These are phyloP conservation scores for Lampris megalopsis DNA, from an alignment of 2,113 vertebrate species.

Conservation along the genomic window DNA sequence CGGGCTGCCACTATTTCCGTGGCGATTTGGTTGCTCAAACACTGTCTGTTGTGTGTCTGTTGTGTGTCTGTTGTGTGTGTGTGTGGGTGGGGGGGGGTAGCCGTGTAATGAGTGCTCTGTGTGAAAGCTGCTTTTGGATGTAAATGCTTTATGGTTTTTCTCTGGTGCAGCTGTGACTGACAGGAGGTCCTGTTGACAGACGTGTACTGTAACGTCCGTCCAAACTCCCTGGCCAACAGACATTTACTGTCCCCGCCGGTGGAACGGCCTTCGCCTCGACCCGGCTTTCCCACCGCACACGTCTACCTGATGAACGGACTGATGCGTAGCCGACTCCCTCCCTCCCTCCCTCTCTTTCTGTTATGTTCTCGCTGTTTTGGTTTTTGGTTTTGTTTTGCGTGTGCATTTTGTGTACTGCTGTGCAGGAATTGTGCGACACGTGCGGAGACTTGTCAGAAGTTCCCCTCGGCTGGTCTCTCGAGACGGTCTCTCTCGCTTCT, in stretches of 20 bases:
- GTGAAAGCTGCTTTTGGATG: not conserved
- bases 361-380: not conserved
- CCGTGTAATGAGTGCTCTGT: not conserved
- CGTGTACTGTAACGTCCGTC: not conserved
- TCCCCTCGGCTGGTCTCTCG: conserved; percentile 15
- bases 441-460: not conserved
- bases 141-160: not conserved
- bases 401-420: not conserved
- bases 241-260: not conserved
- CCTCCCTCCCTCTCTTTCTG: not conserved
- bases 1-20: conserved; percentile 5
- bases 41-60: no score
- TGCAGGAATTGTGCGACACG: not conserved
- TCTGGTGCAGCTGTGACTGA: not conserved
- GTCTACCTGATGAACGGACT: not conserved
- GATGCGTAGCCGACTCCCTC: not conserved
- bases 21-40: no score
- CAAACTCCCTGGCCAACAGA: not conserved
- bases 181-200: conserved; percentile 3
- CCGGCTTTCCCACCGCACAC: not conserved
- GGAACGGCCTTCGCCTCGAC: not conserved
- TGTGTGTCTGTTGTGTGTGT: no score
- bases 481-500: conserved; percentile 33
- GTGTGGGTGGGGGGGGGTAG: no score
- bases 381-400: not conserved